Evolutionary conservation across 2,797 vertebrate species (phyloP).

Genomic region (Caiman crocodilus): DNA sequence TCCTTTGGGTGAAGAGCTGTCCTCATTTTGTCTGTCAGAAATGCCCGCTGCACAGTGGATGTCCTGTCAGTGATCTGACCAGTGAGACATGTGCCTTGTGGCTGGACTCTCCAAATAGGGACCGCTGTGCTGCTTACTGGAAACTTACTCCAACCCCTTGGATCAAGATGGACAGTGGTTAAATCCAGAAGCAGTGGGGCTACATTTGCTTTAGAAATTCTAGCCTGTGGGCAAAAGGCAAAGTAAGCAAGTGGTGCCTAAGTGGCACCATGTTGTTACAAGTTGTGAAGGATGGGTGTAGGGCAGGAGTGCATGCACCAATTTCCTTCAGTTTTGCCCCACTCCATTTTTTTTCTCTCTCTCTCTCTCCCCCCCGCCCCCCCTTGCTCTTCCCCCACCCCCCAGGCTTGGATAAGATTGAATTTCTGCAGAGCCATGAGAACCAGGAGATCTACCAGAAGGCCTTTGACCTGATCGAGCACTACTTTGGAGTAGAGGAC

Average conservation of each 20-base stretch:
- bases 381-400: too few relatives aligned
- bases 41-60: background rate
- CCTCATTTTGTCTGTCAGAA: constrained; percentile 49
- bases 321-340: rapidly evolving
- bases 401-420: constrained; percentile 96
- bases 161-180: background rate
- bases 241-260: background rate
- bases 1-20: background rate
- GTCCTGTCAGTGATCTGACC: background rate
- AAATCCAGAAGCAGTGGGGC: background rate
- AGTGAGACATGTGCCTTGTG: background rate
- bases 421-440: constrained; percentile 98
- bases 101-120: constrained; percentile 21
- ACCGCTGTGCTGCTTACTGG: constrained; percentile 18
- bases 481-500: constrained; percentile 97
- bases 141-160: background rate
- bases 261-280: too few relatives aligned
- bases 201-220: background rate
- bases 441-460: constrained; percentile 99
- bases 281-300: rapidly evolving
- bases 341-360: background rate
- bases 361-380: too few relatives aligned
- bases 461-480: constrained; percentile 97
- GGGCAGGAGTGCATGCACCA: background rate
- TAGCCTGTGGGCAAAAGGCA: background rate